phyloP scores from a whole-genome alignment of 2,113 vertebrate species.

The Haliaeetus leucogaster region DNA sequence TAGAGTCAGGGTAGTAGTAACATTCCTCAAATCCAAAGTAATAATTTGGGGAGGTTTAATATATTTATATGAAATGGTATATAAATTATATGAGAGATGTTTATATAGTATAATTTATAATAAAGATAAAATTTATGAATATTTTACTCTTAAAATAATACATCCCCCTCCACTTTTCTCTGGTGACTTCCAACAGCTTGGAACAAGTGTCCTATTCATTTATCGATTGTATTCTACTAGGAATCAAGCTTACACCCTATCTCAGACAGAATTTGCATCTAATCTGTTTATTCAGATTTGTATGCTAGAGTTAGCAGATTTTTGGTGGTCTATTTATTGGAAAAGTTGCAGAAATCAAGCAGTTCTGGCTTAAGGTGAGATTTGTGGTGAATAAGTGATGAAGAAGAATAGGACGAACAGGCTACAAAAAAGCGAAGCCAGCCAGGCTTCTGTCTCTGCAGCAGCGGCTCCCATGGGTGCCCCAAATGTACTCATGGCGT shows the following conservation, averaged over 20 bases:
- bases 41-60: background rate
- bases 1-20: background rate
- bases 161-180: background rate
- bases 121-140: background rate
- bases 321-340: accelerated
- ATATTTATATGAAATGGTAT: background rate
- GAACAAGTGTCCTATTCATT: background rate
- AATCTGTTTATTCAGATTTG: background rate
- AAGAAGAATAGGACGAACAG: background rate
- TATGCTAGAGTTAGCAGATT: background rate
- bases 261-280: background rate
- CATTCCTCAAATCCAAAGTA: background rate
- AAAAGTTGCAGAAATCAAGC: background rate
- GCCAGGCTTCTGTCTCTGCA: background rate
- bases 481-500: background rate
- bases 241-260: accelerated
- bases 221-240: background rate
- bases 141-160: background rate
- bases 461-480: background rate
- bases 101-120: background rate
- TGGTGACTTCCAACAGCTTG: background rate
- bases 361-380: background rate
- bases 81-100: background rate
- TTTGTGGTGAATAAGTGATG: background rate
- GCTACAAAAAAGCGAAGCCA: background rate